phyloP scores from a whole-genome alignment of 2,888 invertebrate genomes.

The Dynastes hyllus region DNA sequence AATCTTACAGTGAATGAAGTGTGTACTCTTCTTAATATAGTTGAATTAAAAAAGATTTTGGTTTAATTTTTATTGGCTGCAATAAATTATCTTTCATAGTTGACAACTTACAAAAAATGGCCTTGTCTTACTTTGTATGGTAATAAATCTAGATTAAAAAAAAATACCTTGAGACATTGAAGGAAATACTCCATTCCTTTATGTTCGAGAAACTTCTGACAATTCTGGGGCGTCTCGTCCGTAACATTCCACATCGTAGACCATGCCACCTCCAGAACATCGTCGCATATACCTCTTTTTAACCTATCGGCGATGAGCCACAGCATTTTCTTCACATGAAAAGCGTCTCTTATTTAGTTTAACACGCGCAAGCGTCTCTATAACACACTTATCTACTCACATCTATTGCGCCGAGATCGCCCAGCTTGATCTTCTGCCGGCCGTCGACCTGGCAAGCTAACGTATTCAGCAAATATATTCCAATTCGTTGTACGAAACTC shows the following conservation, averaged over 20 bases:
- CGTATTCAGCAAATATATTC: slow-evolving; percentile 95
- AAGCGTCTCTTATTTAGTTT: neutral
- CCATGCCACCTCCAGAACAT: slow-evolving; percentile 98
- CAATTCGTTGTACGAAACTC: slow-evolving; percentile 94
- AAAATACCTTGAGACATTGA: slow-evolving; percentile 86
- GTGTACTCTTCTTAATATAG: too few relatives aligned
- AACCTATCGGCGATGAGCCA: slow-evolving; percentile 89
- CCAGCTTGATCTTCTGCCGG: slow-evolving; percentile 91
- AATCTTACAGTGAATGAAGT: too few relatives aligned
- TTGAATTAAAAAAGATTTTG: too few relatives aligned
- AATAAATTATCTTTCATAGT: too few relatives aligned
- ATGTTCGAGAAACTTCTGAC: slow-evolving; percentile 90
- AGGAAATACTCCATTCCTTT: slow-evolving; percentile 94
- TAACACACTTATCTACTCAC: slow-evolving; percentile 69
- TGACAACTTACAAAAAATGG: too few relatives aligned
- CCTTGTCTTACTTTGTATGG: neutral
- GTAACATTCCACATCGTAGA: slow-evolving; percentile 99
- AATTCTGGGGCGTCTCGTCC: slow-evolving; percentile 97
- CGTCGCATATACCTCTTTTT: slow-evolving; percentile 87
- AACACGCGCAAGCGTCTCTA: neutral
- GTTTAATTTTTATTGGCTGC: too few relatives aligned
- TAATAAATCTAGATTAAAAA: neutral
- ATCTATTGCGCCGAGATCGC: slow-evolving; percentile 90
- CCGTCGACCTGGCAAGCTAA: slow-evolving; percentile 98
- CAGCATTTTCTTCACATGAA: slow-evolving; percentile 82